These are phyloP conservation scores for Emydoidea blandingii DNA, from an alignment of 2,797 vertebrate species.

Conservation along the genomic window DNA sequence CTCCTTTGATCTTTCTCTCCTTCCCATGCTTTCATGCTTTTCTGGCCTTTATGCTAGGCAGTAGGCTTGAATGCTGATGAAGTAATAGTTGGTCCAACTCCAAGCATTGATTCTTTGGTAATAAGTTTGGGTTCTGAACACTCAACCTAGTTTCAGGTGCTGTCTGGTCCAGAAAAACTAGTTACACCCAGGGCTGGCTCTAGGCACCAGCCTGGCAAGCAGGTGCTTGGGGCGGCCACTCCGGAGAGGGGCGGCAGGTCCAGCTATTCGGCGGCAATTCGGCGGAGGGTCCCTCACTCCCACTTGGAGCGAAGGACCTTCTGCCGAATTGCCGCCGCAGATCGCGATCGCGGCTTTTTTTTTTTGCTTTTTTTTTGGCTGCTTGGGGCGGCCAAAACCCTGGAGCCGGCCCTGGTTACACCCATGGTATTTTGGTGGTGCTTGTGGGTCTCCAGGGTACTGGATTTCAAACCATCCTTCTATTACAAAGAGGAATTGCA, in stretches of 20 bases:
- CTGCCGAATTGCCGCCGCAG: too few relatives aligned
- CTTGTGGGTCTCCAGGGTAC: neutral
- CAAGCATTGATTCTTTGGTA: neutral
- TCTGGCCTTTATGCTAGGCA: neutral
- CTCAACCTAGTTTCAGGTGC: neutral
- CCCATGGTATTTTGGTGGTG: neutral
- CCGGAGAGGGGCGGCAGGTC: too few relatives aligned
- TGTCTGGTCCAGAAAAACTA: neutral
- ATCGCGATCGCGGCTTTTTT: too few relatives aligned
- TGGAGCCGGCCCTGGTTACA: too few relatives aligned
- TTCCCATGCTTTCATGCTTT: neutral
- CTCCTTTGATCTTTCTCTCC: neutral
- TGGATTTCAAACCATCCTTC: neutral
- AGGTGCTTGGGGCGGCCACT: too few relatives aligned
- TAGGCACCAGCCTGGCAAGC: too few relatives aligned
- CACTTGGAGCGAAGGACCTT: too few relatives aligned
- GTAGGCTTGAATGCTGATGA: neutral
- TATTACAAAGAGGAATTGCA: neutral
- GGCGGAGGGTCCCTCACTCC: too few relatives aligned
- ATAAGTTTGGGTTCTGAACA: neutral
- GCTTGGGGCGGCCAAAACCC: too few relatives aligned
- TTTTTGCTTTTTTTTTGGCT: too few relatives aligned
- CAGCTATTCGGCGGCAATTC: too few relatives aligned
- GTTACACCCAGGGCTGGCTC: too few relatives aligned
- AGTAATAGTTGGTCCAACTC: neutral